These are phyloP conservation scores for Oplegnathus fasciatus DNA, from an alignment of 2,113 vertebrate genomes.

Conservation along the genomic window DNA sequence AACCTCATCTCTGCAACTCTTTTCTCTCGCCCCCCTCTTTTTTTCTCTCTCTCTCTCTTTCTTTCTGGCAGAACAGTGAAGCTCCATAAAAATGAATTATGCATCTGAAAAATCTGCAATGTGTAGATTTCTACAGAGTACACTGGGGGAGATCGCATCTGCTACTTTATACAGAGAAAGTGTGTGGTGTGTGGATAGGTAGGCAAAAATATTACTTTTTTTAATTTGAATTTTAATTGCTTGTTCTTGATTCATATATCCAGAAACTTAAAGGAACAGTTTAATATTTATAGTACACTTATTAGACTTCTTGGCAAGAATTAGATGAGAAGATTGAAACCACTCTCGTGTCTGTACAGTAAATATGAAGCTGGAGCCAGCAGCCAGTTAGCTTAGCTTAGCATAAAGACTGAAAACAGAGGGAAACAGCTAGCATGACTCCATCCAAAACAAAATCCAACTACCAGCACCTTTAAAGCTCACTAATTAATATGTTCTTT, in stretches of 20 bases:
- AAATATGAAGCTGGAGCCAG: background rate
- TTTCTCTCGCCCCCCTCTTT: constrained; percentile 18
- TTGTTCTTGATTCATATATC: background rate
- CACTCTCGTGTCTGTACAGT: background rate
- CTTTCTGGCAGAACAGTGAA: constrained; percentile 61
- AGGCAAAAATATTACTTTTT: background rate
- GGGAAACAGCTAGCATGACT: background rate
- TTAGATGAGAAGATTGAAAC: background rate
- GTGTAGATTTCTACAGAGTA: constrained; percentile 59
- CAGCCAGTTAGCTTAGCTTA: constrained; percentile 9
- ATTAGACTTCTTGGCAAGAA: background rate
- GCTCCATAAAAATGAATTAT: constrained; percentile 69
- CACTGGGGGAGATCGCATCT: constrained; percentile 38
- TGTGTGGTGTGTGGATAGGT: background rate
- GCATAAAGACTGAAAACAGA: background rate
- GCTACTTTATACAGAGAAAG: constrained; percentile 34
- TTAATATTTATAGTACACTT: background rate
- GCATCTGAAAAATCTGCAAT: constrained; percentile 64
- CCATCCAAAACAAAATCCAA: background rate
- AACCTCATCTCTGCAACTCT: constrained; percentile 55
- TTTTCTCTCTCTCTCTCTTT: constrained; percentile 20
- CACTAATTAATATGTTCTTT: background rate
- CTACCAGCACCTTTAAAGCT: background rate
- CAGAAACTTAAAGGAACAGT: background rate
- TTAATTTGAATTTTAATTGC: background rate